Base-by-base conservation (phyloP, 2,113 vertebrate species). In the Chaetura pelagica region DNA sequence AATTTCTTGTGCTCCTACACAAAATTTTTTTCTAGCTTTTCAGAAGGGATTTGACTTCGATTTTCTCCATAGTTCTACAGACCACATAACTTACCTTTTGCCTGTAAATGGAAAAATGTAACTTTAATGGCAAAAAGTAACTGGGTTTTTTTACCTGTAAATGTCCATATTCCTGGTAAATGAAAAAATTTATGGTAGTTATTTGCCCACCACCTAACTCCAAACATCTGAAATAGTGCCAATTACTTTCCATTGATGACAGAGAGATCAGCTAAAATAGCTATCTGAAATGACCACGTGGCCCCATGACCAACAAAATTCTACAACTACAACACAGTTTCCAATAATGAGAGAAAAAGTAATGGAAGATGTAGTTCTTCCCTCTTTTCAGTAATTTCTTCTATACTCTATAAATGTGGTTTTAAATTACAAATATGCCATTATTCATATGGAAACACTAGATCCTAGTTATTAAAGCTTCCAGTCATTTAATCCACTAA, bases 321-420 rank as follows among this genome's bases (percentile, higher is more conserved):
- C 34, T 63, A 35, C 27, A 84, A 34, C 2, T 7, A 54, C 79
- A 85, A 62, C 21, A 40, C 4, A 62, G 9, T 3, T 82, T 88
- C 21, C 16, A 83, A 27, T 23, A 79, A 58, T 8, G 7, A 67
- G 3, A 40, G 15, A 4, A 51, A 62, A 82, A 62, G 2, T n/a
- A 79, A 44, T 30, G 35, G 75, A 75, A 72, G 1, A 19, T 32
- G 26, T 12, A 4, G 0, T 44, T 42, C 9, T 8, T 67, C 6
- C 20, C 11, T 55, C 10, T 79, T 63, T 77, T 59, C 49, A 48
- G 7, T 48, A 0, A 48, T 78, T 57, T 87, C 1, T 80, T 81
- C 35, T 59, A 1, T 17, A 44, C 13, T 51, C 6, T 57, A 49
- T 64, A 63, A 26, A 3, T 0, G 0, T 73, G 3, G 14, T 80